Conservation (phyloP, 2,113 vertebrate genomes). For the Egretta garzetta region DNA sequence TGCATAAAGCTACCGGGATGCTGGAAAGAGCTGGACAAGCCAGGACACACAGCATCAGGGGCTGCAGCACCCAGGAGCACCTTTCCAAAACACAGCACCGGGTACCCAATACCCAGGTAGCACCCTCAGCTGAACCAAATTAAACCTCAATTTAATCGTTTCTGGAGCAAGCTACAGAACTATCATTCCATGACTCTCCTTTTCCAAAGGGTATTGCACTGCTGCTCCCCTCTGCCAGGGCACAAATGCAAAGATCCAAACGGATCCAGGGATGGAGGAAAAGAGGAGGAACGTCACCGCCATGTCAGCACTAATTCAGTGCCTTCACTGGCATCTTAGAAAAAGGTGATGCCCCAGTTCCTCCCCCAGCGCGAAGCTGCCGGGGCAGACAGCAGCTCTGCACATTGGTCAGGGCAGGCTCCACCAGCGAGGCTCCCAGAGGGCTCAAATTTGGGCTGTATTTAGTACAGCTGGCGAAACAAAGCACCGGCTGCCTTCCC, state of each 20-base stretch:
- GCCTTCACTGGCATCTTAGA: not conserved
- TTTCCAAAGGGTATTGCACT: not conserved
- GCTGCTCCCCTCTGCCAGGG: not conserved
- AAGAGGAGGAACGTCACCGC: not conserved
- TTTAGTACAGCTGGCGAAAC: not conserved
- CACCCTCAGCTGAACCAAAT: not conserved
- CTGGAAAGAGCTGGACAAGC: not conserved
- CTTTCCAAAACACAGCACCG: not conserved
- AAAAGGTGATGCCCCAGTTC: not conserved
- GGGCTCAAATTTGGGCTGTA: not conserved
- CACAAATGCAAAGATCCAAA: not conserved
- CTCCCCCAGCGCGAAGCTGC: not conserved
- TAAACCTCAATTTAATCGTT: not conserved
- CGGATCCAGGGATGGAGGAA: not conserved
- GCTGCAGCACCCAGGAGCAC: not conserved
- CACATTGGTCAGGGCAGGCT: rapidly evolving
- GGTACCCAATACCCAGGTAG: rapidly evolving
- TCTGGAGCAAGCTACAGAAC: not conserved
- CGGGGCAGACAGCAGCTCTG: not conserved
- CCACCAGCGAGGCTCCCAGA: not conserved
- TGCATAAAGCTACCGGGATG: not conserved
- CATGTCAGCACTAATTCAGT: not conserved
- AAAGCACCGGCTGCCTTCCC: not conserved
- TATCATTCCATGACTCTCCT: too few relatives aligned
- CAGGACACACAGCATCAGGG: not conserved